Base-by-base conservation (phyloP, 1,140 invertebrate species). In the Lepidostoma basale region DNA sequence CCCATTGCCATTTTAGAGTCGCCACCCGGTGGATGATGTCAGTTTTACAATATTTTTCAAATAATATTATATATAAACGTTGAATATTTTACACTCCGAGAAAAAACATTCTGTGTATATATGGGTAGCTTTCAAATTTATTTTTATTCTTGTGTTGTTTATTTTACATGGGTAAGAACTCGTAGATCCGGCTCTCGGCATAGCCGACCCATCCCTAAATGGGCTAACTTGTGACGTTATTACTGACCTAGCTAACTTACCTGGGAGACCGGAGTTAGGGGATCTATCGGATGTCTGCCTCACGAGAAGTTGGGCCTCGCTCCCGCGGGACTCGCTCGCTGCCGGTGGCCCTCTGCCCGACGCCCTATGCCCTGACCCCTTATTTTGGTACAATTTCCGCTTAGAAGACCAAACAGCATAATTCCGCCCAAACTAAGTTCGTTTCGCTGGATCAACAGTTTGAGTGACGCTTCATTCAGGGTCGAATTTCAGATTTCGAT, bases 261-360 rank as follows among this genome's bases (percentile, higher is more conserved):
- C 45, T 23, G 33, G 28, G 52, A 2, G 25, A n/a, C 22, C 2
- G 28, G 14, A 9, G 28, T 28, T 14, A 14, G 28, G 52, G 18
- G 14, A 49, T 23, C 45, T 49, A 56, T 56, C 52, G 16, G 23
- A 18, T 56, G 52, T 56, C 52, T 56, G 28, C 16, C 52, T n/a
- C n/a, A n/a, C n/a, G n/a, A 25, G 45, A 28, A 49, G 9, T 49
- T 49, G 0, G 2, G n/a, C n/a, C n/a, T n/a, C n/a, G n/a, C n/a
- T 49, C 45, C 16, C 25, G 18, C 26, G 23, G 23, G 22, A 6
- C 23, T 23, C 5, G 45, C 6, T 28, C 26, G 45, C 33, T 36
- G 10, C 33, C 33, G 9, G 14, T 9, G 5, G 14, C 9, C 5
- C 33, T 36, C 33, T n/a, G 9, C 33, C 5, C 1, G 9, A 9